Evolutionary conservation across 1,140 invertebrate genomes (phyloP).

Genomic region (Saxidomus purpurata): DNA sequence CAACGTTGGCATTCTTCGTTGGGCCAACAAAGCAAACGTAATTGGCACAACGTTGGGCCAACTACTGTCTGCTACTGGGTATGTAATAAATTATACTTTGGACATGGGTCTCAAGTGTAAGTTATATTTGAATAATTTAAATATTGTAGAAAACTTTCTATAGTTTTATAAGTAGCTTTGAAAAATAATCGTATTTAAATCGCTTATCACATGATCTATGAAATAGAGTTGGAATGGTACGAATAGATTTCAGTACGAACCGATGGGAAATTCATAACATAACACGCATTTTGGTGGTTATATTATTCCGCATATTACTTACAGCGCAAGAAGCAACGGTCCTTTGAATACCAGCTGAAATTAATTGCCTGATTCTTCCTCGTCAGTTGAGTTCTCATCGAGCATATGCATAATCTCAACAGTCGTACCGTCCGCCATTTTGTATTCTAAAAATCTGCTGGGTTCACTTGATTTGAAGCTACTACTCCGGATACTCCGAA

Average conservation of each 20-base stretch:
- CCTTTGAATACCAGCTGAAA: conserved; percentile 15
- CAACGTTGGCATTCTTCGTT: background rate
- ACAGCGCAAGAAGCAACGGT: conserved; percentile 20
- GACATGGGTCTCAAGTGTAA: background rate
- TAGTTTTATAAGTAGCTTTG: background rate
- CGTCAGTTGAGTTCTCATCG: background rate
- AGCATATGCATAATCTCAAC: conserved; percentile 21
- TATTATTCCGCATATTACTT: background rate
- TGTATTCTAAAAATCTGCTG: conserved; percentile 13
- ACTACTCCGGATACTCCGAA: conserved; percentile 33
- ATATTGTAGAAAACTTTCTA: too few relatives aligned
- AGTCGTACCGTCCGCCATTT: conserved; percentile 11
- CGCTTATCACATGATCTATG: background rate
- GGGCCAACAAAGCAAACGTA: conserved; percentile 13
- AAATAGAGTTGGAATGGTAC: background rate
- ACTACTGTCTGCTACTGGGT: too few relatives aligned
- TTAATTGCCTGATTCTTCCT: conserved; percentile 7
- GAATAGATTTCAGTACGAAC: conserved; percentile 8
- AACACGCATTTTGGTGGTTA: conserved; percentile 3
- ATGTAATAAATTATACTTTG: too few relatives aligned
- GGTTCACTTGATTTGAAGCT: conserved; percentile 9
- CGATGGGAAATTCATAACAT: conserved; percentile 9
- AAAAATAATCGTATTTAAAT: background rate
- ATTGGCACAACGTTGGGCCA: background rate
- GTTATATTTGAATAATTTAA: background rate